Base-by-base conservation (phyloP, 2,888 invertebrate species). In the Cryptocheilus praepositus region DNA sequence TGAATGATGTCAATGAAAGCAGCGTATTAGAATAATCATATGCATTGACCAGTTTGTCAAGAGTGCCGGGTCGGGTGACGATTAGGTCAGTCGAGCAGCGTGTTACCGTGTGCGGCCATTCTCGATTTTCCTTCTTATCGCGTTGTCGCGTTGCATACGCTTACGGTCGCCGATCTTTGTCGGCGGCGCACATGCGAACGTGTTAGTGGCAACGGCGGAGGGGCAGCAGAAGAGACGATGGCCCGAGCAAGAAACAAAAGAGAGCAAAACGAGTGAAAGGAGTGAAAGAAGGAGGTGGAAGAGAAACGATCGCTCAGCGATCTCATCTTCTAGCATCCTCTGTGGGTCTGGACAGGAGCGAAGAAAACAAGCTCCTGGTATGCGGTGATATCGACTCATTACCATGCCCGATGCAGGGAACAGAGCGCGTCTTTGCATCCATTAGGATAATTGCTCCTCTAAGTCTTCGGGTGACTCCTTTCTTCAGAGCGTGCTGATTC, bases 331-430 rank as follows among this genome's bases (percentile, higher is more conserved):
- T 56, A 54, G 61, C 59, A 56, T 63, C 58, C 52, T 74, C 61
- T 63, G 36, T 54, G 64, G 52, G 21, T 66, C 64, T 58, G 69
- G 67, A 70, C 67, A 67, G 70, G 73, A 70, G 65, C 55, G 72
- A 72, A 73, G 83, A 80, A 82, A 87, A 88, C 88, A 88, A 88
- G 88, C 81, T 83, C 84, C 79, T 86, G 88, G 88, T 86, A 88
- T 88, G 88, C 85, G 82, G 83, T 83, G 87, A 85, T 88, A 88
- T 88, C 88, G 84, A 86, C 86, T 88, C 88, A 88, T 88, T 88
- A 88, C 87, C 88, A 88, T 88, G 84, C 86, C 81, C 79, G 82
- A 79, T 81, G 85, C 84, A 85, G 84, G 79, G 82, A 82, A 81
- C 83, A 81, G 85, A 83, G 85, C 82, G 86, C 84, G 86, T 84